A percentile compares a stretch with the other conserved stretches of the same genome.
Conservation (phyloP, 2,797 vertebrate genomes). For the Pseudotriccus pelzelni region DNA sequence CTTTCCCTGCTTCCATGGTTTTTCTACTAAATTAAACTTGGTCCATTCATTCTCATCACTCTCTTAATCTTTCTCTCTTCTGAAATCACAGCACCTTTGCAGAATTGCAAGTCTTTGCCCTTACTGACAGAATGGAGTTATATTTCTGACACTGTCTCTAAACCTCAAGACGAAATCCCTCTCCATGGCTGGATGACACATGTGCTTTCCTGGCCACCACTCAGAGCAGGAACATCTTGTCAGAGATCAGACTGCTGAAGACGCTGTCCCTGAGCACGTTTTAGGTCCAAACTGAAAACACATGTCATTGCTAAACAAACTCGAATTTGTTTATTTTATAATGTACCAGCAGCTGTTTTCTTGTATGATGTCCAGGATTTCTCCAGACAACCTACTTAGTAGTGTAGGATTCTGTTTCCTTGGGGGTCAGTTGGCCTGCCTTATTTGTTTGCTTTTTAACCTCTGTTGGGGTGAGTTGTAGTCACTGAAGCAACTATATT, state of each 20-base stretch:
- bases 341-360: slow-evolving; percentile 46
- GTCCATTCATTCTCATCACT: background rate
- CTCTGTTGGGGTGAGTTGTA: background rate
- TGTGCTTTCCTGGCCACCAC: background rate
- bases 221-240: slow-evolving; percentile 39
- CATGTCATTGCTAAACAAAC: slow-evolving; percentile 54
- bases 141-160: slow-evolving; percentile 28
- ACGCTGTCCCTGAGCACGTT: slow-evolving; percentile 11
- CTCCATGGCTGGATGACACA: background rate
- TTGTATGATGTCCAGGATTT: slow-evolving; percentile 19
- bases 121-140: slow-evolving; percentile 3
- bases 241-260: slow-evolving; percentile 28
- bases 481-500: background rate
- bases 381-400: background rate
- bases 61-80: background rate
- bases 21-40: background rate
- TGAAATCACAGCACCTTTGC: background rate
- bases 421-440: background rate
- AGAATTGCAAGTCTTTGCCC: background rate
- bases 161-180: background rate
- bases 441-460: background rate
- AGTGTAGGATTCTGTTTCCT: background rate
- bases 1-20: background rate
- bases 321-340: slow-evolving; percentile 56
- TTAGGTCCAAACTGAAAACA: slow-evolving; percentile 44